These are phyloP conservation scores for Perithous albicinctus DNA, from an alignment of 2,888 invertebrate species.

Conservation along the genomic window DNA sequence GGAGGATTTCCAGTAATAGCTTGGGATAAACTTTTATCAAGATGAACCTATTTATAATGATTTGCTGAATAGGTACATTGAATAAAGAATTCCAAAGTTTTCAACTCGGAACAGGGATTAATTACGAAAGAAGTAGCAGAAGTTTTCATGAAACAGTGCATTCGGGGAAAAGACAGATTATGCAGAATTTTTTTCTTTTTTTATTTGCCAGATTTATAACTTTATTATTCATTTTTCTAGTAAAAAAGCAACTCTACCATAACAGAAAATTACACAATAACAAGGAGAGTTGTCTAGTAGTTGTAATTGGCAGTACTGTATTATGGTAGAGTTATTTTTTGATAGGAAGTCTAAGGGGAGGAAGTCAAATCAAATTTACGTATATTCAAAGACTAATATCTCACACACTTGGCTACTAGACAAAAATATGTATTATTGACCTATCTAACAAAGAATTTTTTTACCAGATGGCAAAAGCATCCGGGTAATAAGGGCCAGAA, in stretches of 20 bases:
- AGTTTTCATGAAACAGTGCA: background rate
- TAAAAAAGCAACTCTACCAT: background rate
- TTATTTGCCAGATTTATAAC: background rate
- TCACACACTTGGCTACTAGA: too few species aligned
- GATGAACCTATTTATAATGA: conserved; percentile 7
- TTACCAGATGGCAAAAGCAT: too few species aligned
- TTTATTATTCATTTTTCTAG: background rate
- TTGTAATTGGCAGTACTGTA: too few species aligned
- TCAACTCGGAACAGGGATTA: background rate
- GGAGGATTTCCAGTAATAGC: background rate
- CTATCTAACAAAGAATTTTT: too few species aligned
- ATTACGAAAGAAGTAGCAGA: background rate
- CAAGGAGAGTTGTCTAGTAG: too few species aligned
- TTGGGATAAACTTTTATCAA: background rate
- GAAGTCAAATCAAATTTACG: too few species aligned
- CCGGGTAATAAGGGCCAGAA: too few species aligned
- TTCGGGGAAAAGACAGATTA: background rate
- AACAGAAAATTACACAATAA: background rate
- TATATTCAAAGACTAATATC: too few species aligned
- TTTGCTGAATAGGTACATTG: background rate
- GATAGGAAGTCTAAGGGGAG: too few species aligned
- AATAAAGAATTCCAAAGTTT: background rate
- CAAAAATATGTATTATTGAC: too few species aligned
- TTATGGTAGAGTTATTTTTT: too few species aligned
- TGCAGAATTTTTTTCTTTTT: background rate